Evolutionary conservation across 1,140 invertebrate genomes (phyloP).

Genomic region (Drosophila paulistorum): DNA sequence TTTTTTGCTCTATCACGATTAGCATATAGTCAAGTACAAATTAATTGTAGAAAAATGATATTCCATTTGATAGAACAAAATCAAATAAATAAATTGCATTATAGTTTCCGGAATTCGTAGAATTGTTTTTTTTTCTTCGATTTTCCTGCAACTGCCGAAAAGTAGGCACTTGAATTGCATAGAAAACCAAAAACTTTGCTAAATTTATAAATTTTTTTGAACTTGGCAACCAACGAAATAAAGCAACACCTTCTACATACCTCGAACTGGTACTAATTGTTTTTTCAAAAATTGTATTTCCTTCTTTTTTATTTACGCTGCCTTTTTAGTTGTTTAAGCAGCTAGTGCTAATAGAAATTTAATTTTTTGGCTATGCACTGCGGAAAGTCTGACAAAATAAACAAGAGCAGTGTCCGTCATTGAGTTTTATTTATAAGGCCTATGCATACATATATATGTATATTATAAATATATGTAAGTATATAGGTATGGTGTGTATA

Average conservation of each 20-base stretch:
- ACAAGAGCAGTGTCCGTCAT: conserved; percentile 65
- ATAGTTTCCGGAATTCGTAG: conserved; percentile 50
- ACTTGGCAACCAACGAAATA: conserved; percentile 21
- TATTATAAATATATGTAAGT: neutral
- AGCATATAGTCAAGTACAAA: conserved; percentile 68
- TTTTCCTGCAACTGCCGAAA: conserved; percentile 21
- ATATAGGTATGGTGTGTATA: conserved; percentile 21
- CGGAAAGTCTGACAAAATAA: conserved; percentile 60
- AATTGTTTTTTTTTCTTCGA: neutral
- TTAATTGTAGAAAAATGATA: conserved; percentile 52
- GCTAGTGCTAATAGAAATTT: conserved; percentile 36
- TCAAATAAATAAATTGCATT: conserved; percentile 33
- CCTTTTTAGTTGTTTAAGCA: conserved; percentile 34
- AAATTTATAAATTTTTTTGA: conserved; percentile 47
- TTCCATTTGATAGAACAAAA: conserved; percentile 42
- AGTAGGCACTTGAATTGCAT: conserved; percentile 25
- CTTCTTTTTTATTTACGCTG: conserved; percentile 25
- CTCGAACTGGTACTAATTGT: conserved; percentile 44
- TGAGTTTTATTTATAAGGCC: conserved; percentile 72
- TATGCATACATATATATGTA: conserved; percentile 24
- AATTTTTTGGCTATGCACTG: conserved; percentile 64
- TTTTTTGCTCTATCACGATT: conserved; percentile 53
- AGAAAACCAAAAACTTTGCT: neutral
- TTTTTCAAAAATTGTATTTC: conserved; percentile 34
- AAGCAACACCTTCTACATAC: conserved; percentile 25